Conservation (phyloP, 2,113 vertebrate species). For the Romanogobio albipinnatus region DNA sequence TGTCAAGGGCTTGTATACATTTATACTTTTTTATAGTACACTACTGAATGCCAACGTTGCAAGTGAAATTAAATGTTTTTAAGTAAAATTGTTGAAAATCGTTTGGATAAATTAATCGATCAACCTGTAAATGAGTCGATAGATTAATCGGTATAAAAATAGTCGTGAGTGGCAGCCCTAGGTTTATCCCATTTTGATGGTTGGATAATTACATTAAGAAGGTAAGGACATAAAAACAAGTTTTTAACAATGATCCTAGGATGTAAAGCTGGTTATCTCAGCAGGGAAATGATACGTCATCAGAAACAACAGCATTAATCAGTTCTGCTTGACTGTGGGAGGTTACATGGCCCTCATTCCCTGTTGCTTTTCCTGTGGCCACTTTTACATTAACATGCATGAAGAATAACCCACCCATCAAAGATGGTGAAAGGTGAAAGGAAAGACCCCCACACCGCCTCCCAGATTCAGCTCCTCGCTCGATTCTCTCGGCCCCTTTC, state of each 20-base stretch:
- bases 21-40: no score
- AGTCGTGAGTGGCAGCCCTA: no score
- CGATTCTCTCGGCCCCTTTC: constrained; percentile 72
- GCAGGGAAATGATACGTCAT: background rate
- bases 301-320: background rate
- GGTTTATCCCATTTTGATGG: background rate
- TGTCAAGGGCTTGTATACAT: no score
- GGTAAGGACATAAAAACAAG: background rate
- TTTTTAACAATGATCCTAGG: constrained; percentile 1
- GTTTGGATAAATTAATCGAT: no score
- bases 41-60: no score
- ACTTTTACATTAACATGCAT: constrained; percentile 32
- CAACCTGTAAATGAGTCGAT: no score
- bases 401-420: constrained; percentile 41
- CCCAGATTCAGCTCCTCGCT: constrained; percentile 50
- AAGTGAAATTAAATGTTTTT: no score
- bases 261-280: constrained; percentile 2
- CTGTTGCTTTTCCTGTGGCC: constrained; percentile 23
- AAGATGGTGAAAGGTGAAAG: constrained; percentile 58
- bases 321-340: background rate
- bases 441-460: constrained; percentile 48
- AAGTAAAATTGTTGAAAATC: no score
- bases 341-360: background rate
- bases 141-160: no score
- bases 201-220: background rate